Evolutionary conservation across 2,888 invertebrate species (phyloP), one percentile per base, ranked within the genome.

Genomic region (Julus scandinavius): DNA sequence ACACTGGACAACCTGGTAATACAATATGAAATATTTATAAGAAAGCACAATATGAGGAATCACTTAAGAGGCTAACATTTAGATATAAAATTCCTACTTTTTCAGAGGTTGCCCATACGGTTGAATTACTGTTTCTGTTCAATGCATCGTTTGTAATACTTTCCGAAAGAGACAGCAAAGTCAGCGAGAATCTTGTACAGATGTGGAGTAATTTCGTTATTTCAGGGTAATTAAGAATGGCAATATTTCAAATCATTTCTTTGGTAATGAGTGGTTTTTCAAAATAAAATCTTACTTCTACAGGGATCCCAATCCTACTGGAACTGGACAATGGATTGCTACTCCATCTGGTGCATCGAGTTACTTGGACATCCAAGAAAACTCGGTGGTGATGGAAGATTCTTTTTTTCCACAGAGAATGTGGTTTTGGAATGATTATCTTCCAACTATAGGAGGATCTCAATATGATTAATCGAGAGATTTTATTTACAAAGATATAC

Each of bases 341-440:
- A 86, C 86, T 20, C 86, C 54, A 9, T 11, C n/a, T 15, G 50
- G 50, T 17, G 9, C 49, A 86, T 54, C 54, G 38, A 38, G 54
- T 45, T 86, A 86, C 29, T 86, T 86, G 50, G 86, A 86, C 15
- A 86, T 86, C 7, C 20, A 49, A 38, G 86, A 86, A 50, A 54
- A 86, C 86, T 54, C 20, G 0, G 50, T 86, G 49, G 54, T 1
- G 4, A 86, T 38, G 54, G 38, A 86, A 54, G 50, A 86, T 86
- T n/a, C 50, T 13, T 86, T 49, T 50, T 29, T 50, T 3, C 49
- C 86, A 11, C 86, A 86, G 54, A 49, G 86, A 86, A 86, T 86
- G 50, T 86, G 86, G 86, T 86, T 86, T n/a, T 86, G 86, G 86
- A 86, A 86, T 45, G 86, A 86, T 38, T 86, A 86, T 86, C 50